Conservation (phyloP, 2,797 vertebrate genomes). For the Aldrovandia affinis region DNA sequence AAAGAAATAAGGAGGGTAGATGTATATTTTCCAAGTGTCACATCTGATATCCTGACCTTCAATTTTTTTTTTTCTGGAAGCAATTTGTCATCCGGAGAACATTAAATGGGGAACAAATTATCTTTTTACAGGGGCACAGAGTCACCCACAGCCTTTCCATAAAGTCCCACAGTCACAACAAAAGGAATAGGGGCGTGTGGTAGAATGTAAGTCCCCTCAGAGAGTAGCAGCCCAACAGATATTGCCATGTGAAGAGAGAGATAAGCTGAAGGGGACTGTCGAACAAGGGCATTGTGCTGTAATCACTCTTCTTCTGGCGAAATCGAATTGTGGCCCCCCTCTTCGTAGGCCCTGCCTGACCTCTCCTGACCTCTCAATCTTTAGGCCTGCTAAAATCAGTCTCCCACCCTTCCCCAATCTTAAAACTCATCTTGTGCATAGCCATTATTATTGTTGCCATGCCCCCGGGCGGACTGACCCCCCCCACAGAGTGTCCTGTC, state of each 20-base stretch:
- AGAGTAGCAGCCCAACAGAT: slow-evolving; percentile 48
- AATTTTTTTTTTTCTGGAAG: slow-evolving; percentile 72
- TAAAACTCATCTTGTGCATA: slow-evolving; percentile 64
- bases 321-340: slow-evolving; percentile 55
- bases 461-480: slow-evolving; percentile 46
- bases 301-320: slow-evolving; percentile 55
- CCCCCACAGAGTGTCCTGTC: slow-evolving; percentile 52
- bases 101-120: slow-evolving; percentile 80
- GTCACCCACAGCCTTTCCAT: slow-evolving; percentile 75
- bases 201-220: slow-evolving; percentile 35
- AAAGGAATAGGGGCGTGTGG: background rate
- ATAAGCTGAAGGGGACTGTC: slow-evolving; percentile 54
- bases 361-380: slow-evolving; percentile 58
- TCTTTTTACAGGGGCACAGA: slow-evolving; percentile 80
- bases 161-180: slow-evolving; percentile 15
- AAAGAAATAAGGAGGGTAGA: slow-evolving; percentile 59
- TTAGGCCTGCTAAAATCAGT: slow-evolving; percentile 58
- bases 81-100: slow-evolving; percentile 81
- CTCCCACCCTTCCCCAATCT: slow-evolving; percentile 24
- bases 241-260: slow-evolving; percentile 46
- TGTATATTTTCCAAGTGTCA: slow-evolving; percentile 69
- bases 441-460: slow-evolving; percentile 45
- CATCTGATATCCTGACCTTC: slow-evolving; percentile 70
- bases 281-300: background rate
- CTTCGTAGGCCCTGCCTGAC: slow-evolving; percentile 52